Conservation (phyloP, 2,797 vertebrate genomes). For the Urophycis tenuis region DNA sequence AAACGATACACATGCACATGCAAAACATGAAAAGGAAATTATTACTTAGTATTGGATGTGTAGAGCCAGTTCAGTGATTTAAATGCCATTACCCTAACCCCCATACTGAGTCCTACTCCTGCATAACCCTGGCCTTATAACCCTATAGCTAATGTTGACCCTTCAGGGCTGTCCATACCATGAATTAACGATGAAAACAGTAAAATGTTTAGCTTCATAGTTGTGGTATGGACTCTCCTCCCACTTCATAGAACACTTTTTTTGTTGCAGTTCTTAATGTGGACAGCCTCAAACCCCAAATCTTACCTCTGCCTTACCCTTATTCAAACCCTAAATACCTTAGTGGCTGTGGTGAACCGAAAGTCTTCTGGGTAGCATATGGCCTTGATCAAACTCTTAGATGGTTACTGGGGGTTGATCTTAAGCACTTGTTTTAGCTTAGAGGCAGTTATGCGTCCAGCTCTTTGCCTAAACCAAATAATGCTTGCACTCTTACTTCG, state of each 20-base stretch:
- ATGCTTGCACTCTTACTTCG: constrained; percentile 19
- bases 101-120: not conserved
- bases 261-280: no score
- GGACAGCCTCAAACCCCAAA: not conserved
- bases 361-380: constrained; percentile 20
- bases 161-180: constrained; percentile 14
- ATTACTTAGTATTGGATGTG: constrained; percentile 11
- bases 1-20: not conserved
- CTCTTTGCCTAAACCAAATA: constrained; percentile 18
- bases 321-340: constrained; percentile 21
- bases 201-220: no score
- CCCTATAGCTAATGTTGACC: not conserved
- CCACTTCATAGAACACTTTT: no score
- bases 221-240: no score
- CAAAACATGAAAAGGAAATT: not conserved
- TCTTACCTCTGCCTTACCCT: constrained; percentile 9
- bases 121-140: constrained; percentile 4
- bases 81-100: constrained; percentile 11
- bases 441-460: constrained; percentile 6
- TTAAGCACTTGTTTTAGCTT: constrained; percentile 15
- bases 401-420: not conserved
- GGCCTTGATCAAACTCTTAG: constrained; percentile 13
- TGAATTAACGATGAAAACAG: no score
- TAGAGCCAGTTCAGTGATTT: constrained; percentile 9
- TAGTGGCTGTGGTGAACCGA: constrained; percentile 7